Base-by-base conservation (phyloP, 2,113 vertebrate species). In the Danio rerio region DNA sequence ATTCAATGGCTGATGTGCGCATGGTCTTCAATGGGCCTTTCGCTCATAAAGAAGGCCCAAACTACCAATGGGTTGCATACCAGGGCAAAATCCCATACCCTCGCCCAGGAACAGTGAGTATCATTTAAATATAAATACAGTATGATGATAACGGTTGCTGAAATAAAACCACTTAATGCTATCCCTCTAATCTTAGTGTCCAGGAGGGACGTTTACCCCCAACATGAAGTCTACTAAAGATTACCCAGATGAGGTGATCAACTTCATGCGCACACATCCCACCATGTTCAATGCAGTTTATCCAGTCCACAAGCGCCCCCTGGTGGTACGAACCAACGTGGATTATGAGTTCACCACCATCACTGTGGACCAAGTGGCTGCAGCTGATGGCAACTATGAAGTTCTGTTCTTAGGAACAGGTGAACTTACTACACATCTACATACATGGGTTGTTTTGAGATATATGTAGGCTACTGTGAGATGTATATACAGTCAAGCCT, bases 331-430 rank as follows among this genome's bases (percentile, higher is more conserved):
- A 86, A 98, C 96, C 21, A 98, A 97, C 0, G 95, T 96, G 52
- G 95, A 97, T 92, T 99, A 99, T 85, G 96, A 96, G 87, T 98
- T 99, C 91, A 99, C 98, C 88, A 98, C 96, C 2, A 96, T 99
- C 42, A 95, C 97, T 0, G 97, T 99, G 84, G 98, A 99, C 92
- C 98, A 98, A 90, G 98, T 99, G 92, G 95, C 97, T 0, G 98
- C 98, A 11, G 97, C 98, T 3, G 98, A 99, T 0, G 98, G 98
- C 85, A 97, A 94, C 92, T 99, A 99, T 87, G 98, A 99, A 92
- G 98, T 99, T 92, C 96, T 99, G 88, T 99, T 99, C 95, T 93
- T 99, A 91, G 98, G 98, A 89, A 99, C 98, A 95, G 98, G 98
- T 99, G 52, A 89, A 90, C 84, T 55, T 45, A 42, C 50, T 50